A percentile compares a stretch with the other conserved stretches of the same genome.
phyloP scores from a whole-genome alignment of 2,113 vertebrate species.

The Urocolius indicus region DNA sequence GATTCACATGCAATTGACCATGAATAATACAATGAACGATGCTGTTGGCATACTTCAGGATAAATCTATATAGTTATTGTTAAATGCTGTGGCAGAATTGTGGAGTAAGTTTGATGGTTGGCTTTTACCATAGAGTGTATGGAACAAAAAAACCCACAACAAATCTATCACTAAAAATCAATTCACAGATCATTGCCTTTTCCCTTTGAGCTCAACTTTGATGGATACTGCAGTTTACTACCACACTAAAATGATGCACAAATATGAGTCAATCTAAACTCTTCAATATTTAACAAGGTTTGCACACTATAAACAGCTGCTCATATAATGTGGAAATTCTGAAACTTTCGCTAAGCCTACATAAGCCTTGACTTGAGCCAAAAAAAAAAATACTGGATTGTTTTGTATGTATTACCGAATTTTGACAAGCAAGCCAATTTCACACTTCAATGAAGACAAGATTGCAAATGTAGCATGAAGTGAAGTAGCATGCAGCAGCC shows the following conservation, averaged over 20 bases:
- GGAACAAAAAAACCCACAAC: neutral
- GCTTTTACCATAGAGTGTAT: neutral
- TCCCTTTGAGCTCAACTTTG: constrained; percentile 27
- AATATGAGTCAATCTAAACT: constrained; percentile 16
- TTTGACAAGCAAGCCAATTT: constrained; percentile 77
- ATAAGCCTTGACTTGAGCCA: constrained; percentile 59
- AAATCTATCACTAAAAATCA: neutral
- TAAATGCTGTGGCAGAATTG: neutral
- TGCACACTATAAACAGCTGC: constrained; percentile 64
- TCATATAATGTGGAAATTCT: constrained; percentile 54
- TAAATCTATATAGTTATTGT: constrained; percentile 5
- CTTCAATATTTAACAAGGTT: constrained; percentile 64
- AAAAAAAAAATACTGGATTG: constrained; percentile 67
- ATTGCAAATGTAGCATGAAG: constrained; percentile 77
- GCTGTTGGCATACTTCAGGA: constrained; percentile 11
- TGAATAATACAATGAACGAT: constrained; percentile 2
- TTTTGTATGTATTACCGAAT: constrained; percentile 74
- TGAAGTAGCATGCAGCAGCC: constrained; percentile 61
- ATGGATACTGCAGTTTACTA: constrained; percentile 20
- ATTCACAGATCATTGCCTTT: neutral
- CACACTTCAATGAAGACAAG: constrained; percentile 75
- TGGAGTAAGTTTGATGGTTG: neutral
- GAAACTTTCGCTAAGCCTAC: constrained; percentile 62
- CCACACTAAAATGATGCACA: neutral
- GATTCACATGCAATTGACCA: neutral